Base-by-base conservation (phyloP, 2,888 invertebrate genomes). In the Drosophila picticornis region DNA sequence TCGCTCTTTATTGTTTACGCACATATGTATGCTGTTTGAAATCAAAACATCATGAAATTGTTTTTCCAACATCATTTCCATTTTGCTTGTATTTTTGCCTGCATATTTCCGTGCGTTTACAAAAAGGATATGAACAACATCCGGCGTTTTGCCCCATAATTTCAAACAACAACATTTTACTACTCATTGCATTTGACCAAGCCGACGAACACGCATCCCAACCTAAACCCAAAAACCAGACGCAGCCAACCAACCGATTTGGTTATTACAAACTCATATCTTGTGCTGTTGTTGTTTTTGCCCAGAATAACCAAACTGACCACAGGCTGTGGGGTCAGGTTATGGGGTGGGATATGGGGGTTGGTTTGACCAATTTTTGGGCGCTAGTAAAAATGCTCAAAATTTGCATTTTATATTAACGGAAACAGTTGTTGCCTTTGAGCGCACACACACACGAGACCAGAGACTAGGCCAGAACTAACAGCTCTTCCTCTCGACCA, bases 41-140 rank as follows among this genome's bases (percentile, higher is more conserved):
- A 90, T 90, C 88, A 85, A 88, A 85, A 85, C 88, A 85, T 80
- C 90, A 85, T 88, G 84, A 86, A 89, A 89, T 86, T 87, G 90
- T 88, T 90, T 90, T 86, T 79, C 81, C 89, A 91, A 84, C 82
- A 80, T 88, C 77, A 90, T 81, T 72, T 77, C 62, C 81, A 81
- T 79, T 71, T 55, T 34, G 52, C 40, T 27, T 63, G 64, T 75
- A 62, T 60, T 60, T 66, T 51, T 56, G 68, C 68, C 57, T 62
- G 74, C 66, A 80, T 83, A 91, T 91, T 91, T 92, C 92, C 92
- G 90, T 88, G 83, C 90, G 89, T 91, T 91, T 91, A 91, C 86
- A 84, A 78, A 91, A 80, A 84, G 91, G 92, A 92, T 91, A 92
- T 90, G 90, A 85, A 86, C 90, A 91, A 91, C 92, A 90, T 91